phyloP scores from a whole-genome alignment of 2,888 invertebrate species.

The Athalia circularis region DNA sequence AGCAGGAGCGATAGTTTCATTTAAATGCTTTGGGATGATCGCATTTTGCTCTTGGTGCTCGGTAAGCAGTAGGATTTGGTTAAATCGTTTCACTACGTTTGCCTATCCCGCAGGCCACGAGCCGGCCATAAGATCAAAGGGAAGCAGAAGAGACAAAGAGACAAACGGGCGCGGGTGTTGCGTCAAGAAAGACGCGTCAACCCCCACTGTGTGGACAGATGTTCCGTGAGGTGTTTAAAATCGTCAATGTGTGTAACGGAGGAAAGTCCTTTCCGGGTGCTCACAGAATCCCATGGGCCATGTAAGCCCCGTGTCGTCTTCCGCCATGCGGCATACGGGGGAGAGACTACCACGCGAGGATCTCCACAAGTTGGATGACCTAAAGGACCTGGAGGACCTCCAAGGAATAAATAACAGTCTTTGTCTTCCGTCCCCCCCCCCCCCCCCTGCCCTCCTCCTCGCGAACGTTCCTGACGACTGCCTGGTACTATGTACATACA shows the following conservation, averaged over 20 bases:
- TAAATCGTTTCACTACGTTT: constrained; percentile 12
- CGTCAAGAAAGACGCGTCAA: constrained; percentile 9
- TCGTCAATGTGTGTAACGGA: constrained; percentile 21
- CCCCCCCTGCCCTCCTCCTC: background rate
- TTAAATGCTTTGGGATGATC: constrained; percentile 7
- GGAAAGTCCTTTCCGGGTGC: constrained; percentile 25
- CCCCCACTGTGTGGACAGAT: constrained; percentile 26
- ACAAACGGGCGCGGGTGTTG: background rate
- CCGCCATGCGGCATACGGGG: no score
- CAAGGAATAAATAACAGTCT: constrained; percentile 41
- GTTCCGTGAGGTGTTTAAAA: constrained; percentile 42
- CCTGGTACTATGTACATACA: no score
- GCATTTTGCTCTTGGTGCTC: background rate
- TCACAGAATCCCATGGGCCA: constrained; percentile 18
- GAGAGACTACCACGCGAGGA: constrained; percentile 27
- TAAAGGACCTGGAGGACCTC: constrained; percentile 41
- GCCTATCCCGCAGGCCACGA: background rate
- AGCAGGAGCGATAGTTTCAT: background rate
- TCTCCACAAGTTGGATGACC: constrained; percentile 41
- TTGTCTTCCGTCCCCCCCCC: constrained; percentile 13
- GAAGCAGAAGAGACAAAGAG: background rate
- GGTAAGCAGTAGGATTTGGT: constrained; percentile 1
- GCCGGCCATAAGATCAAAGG: background rate
- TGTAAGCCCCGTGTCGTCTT: constrained; percentile 20
- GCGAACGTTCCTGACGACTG: background rate